Percentiles rank a stretch among this genome's conserved stretches.
Evolutionary conservation across 2,113 vertebrate species (phyloP).

Genomic region (Pampusana beccarii): DNA sequence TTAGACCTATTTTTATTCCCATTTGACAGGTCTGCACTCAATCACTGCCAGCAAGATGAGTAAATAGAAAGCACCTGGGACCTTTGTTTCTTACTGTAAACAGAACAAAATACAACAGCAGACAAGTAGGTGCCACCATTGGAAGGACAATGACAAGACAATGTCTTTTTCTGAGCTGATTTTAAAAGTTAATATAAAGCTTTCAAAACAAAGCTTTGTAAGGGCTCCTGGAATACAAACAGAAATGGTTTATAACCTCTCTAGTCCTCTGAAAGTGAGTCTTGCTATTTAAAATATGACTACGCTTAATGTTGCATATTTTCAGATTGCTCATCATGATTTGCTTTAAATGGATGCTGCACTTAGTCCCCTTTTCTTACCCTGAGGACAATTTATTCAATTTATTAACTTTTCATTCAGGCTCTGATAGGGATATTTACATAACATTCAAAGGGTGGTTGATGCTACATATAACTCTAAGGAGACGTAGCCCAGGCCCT

Average conservation of each 20-base stretch:
- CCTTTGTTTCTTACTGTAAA: neutral
- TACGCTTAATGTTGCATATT: neutral
- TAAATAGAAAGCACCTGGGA: neutral
- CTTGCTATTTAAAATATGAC: neutral
- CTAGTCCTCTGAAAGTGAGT: neutral
- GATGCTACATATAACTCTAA: neutral
- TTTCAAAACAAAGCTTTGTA: slow-evolving; percentile 8
- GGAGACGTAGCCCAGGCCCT: neutral
- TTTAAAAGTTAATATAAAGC: neutral
- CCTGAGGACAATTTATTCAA: neutral
- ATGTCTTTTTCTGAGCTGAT: neutral
- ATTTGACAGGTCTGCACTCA: neutral
- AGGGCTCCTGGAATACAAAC: neutral
- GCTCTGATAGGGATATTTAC: neutral
- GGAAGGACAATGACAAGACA: slow-evolving; percentile 14
- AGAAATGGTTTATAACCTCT: neutral
- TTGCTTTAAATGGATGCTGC: neutral
- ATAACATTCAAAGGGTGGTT: neutral
- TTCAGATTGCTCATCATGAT: neutral
- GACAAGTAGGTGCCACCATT: neutral
- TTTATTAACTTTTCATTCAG: neutral
- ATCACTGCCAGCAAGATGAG: neutral
- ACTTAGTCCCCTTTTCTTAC: neutral
- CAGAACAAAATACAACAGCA: neutral
- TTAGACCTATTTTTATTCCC: neutral